These are phyloP conservation scores for Blomia tropicalis DNA, from an alignment of 2,888 invertebrate genomes.

Conservation along the genomic window DNA sequence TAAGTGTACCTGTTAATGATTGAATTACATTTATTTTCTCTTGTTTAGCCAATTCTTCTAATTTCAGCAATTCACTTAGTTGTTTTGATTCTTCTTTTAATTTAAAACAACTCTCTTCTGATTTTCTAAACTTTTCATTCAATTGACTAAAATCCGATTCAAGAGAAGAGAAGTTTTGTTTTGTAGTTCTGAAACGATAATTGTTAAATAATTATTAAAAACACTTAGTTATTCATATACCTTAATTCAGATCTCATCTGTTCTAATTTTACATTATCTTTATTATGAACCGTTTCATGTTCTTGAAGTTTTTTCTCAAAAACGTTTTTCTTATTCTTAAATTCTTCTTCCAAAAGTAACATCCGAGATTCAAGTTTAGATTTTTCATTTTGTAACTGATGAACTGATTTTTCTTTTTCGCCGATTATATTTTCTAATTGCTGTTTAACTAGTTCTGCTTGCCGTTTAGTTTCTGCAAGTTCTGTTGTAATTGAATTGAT, in stretches of 20 bases:
- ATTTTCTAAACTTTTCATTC: background rate
- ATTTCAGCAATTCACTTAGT: constrained; percentile 11
- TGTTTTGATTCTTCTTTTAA: background rate
- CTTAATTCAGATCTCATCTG: constrained; percentile 8
- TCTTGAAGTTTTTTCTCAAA: constrained; percentile 9
- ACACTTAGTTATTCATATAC: background rate
- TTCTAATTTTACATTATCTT: constrained; percentile 1
- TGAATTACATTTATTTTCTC: constrained; percentile 15
- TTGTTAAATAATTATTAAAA: background rate
- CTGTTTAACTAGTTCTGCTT: background rate
- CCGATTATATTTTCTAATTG: constrained; percentile 2
- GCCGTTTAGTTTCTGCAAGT: background rate
- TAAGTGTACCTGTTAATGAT: constrained; percentile 11
- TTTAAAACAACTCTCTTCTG: background rate
- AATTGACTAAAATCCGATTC: background rate
- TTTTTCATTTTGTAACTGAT: constrained; percentile 7
- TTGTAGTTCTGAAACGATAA: background rate
- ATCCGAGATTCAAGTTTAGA: background rate
- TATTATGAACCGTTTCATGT: background rate
- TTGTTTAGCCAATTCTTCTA: constrained; percentile 5
- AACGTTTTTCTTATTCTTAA: background rate
- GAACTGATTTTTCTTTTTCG: constrained; percentile 10
- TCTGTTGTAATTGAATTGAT: background rate
- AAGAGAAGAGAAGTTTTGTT: background rate
- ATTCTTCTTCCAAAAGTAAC: background rate